Base-by-base conservation (phyloP, 2,797 vertebrate genomes). In the Halcyon chelicuti region DNA sequence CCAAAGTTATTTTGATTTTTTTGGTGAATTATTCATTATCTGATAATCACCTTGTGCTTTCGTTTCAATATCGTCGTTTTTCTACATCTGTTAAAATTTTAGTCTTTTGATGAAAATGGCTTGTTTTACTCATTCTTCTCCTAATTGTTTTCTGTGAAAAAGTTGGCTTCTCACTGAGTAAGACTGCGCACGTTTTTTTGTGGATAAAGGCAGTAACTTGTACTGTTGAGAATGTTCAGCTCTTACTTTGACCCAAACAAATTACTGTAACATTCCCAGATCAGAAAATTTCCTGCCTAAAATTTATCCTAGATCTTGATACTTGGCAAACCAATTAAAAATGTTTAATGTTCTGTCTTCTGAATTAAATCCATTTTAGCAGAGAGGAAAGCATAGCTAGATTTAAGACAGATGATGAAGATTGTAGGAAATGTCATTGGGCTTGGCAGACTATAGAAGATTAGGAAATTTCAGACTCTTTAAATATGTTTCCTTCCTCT, bases 401-500 rank as follows among this genome's bases (percentile, higher is more conserved):
- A 20, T 79, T 76, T 79, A 54, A 89, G 71, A 51, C 17, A 55
- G 49, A 54, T 74, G 28, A 35, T 71, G n/a, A 51, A 33, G 17
- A 2, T n/a, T 67, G 22, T 40, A 91, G 35, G 81, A 82, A 87
- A 25, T 55, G 4, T n/a, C 65, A 5, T 16, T 87, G 60, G 40
- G n/a, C 29, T 49, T 93, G 35, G 35, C 33, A 21, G 16, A 20
- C 10, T 66, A 12, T 18, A 71, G 68, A 76, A 89, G 44, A 93
- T 92, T 37, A 76, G n/a, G 79, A 92, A 79, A 88, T 75, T 78
- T 65, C 66, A 81, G 58, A 42, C 40, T 42, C 72, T 21, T 35
- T 11, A 77, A 92, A n/a, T 66, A 81, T 16, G 2, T 55, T 94
- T 95, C 74, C 86, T 93, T 94, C 92, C 79, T 90, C 29, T 90